These are phyloP conservation scores for Cephalotes varians DNA, from an alignment of 2,888 invertebrate species.

Conservation along the genomic window DNA sequence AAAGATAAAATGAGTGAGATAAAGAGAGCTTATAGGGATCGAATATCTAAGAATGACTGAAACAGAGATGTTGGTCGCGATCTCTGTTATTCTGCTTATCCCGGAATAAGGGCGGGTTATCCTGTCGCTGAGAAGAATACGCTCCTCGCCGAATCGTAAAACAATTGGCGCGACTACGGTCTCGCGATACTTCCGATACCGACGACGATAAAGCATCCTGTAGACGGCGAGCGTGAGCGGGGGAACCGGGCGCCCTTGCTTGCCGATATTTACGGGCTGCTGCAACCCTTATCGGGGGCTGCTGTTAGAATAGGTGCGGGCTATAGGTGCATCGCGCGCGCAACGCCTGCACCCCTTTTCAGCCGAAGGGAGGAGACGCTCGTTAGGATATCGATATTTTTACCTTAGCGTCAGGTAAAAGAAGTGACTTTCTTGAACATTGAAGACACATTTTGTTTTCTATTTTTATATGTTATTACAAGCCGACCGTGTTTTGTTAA, in stretches of 20 bases:
- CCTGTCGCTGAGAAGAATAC: conserved; percentile 44
- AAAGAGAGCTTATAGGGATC: neutral
- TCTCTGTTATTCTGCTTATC: conserved; percentile 23
- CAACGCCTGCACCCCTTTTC: conserved; percentile 61
- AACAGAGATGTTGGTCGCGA: conserved; percentile 13
- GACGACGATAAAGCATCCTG: conserved; percentile 79
- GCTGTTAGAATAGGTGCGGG: conserved; percentile 80
- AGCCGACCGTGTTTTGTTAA: neutral
- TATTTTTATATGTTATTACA: neutral
- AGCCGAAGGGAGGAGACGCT: neutral
- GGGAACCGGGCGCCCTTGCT: conserved; percentile 54
- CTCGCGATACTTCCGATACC: conserved; percentile 79
- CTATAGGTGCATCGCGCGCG: conserved; percentile 75
- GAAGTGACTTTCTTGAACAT: conserved; percentile 1
- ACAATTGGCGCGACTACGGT: conserved; percentile 81
- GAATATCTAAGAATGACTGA: neutral
- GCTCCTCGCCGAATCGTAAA: conserved; percentile 77
- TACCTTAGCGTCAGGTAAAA: neutral
- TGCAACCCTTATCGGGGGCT: conserved; percentile 78
- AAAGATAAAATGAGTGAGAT: neutral
- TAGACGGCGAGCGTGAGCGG: conserved; percentile 37
- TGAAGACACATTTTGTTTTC: neutral
- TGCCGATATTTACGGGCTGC: conserved; percentile 83
- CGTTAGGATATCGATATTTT: conserved; percentile 36
- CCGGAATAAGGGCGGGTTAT: conserved; percentile 38